Evolutionary conservation across 2,888 invertebrate species (phyloP), one percentile per base, ranked within the genome.

Genomic region (Stomorhina lunata): DNA sequence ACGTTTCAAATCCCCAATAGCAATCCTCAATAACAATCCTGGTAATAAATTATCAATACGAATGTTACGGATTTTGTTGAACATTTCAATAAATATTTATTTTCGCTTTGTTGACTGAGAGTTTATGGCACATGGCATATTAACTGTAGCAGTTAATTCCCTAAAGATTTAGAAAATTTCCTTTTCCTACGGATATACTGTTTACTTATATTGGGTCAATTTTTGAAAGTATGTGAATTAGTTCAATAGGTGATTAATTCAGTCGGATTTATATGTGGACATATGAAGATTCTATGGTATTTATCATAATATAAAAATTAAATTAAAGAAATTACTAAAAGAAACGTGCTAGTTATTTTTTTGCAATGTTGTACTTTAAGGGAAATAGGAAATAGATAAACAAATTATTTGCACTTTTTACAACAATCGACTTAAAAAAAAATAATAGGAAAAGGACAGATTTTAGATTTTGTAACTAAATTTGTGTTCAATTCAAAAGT

Each of bases 71-170:
- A 63, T 43, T 63, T 40, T 27, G 22, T 45, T 25, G 10, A 34
- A 17, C 25, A 25, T 40, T 25, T 68, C 53, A 27, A 37, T 27
- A 68, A 68, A 27, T 53, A 53, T 68, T 63, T 68, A 40, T 68
- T 27, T 37, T 10, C 27, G 37, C 25, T 68, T 17, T 53, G 25
- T 68, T 68, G 15, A 10, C 17, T 27, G 22, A 34, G 37, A n/a
- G 32, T 34, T 50, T 50, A 50, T 66, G 10, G 22, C 10, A 66
- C 6, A 27, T 68, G 50, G 4, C 37, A 27, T 17, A 27, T 43
- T 15, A 27, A 45, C 27, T 40, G n/a, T 45, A 10, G 17, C 4
- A 5, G 12, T 45, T 27, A 29, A 29, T 55, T 55, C 55, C 12
- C 59, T n/a, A 37, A 37, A 40, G 32, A 15, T 50, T 50, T 37